Conservation (phyloP, 2,113 vertebrate species). For the Syrrhaptes paradoxus region DNA sequence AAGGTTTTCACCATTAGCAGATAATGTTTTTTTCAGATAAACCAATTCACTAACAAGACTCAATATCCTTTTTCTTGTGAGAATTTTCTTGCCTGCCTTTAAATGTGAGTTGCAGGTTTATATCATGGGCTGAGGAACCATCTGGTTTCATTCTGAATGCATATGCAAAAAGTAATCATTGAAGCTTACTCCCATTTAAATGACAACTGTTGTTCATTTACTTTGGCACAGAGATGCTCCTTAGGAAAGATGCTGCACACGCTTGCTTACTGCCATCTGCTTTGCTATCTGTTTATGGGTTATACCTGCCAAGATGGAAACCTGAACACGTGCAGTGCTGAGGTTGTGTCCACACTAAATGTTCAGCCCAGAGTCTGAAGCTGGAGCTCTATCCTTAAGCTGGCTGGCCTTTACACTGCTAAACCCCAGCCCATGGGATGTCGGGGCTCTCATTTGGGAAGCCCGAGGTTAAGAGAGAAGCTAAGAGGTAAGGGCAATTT, state of each 20-base stretch:
- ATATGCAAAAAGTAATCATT: conserved; percentile 9
- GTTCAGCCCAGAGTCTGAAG: not conserved
- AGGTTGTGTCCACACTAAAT: not conserved
- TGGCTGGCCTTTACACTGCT: not conserved
- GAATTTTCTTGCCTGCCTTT: not conserved
- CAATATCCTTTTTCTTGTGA: not conserved
- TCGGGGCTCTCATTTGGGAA: not conserved
- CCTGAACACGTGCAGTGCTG: not conserved
- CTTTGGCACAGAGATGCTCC: not conserved
- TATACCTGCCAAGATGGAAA: not conserved
- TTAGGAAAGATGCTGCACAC: not conserved
- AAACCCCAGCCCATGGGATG: not conserved
- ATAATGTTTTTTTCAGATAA: not conserved
- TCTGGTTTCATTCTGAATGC: conserved; percentile 26
- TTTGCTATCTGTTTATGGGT: not conserved
- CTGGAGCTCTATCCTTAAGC: not conserved
- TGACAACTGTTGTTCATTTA: conserved; percentile 8
- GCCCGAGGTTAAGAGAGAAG: not conserved
- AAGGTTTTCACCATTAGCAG: not conserved
- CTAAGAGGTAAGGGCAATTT: not conserved
- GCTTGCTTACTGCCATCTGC: not conserved
- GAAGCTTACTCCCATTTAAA: conserved; percentile 15
- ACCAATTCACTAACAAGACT: not conserved
- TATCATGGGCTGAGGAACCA: not conserved
- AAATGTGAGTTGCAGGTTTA: not conserved